Conservation (phyloP, 2,888 invertebrate species). For the Mesorhabditis spiculigera region DNA sequence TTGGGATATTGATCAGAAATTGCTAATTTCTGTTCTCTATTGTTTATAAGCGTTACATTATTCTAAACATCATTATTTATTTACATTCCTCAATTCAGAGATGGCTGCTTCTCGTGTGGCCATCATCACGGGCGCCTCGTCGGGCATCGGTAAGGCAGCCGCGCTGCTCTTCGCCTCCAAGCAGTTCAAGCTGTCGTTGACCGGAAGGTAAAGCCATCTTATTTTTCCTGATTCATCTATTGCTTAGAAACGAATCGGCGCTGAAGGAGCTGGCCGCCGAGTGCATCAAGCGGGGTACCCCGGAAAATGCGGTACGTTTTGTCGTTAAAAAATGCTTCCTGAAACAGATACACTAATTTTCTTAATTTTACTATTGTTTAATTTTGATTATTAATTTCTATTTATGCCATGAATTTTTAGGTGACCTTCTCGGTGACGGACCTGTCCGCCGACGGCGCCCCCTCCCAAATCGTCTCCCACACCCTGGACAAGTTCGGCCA, state of each 20-base stretch:
- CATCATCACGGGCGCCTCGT: constrained; percentile 37
- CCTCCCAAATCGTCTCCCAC: constrained; percentile 36
- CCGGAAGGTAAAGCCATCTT: constrained; percentile 14
- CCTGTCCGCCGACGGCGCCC: constrained; percentile 47
- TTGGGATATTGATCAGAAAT: too few relatives aligned
- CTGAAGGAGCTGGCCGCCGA: constrained; percentile 41
- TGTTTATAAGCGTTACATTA: too few relatives aligned
- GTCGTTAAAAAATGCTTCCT: background rate
- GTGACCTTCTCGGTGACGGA: constrained; percentile 60
- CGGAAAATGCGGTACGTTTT: constrained; percentile 20
- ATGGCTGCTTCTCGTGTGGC: background rate
- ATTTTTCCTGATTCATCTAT: constrained; percentile 15
- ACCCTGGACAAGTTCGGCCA: constrained; percentile 46
- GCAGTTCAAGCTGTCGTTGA: constrained; percentile 24
- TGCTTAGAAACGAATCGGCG: constrained; percentile 41
- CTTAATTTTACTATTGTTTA: constrained; percentile 3
- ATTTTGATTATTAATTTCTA: background rate
- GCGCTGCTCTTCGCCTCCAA: constrained; percentile 46
- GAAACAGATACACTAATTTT: background rate
- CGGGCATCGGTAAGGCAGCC: constrained; percentile 45
- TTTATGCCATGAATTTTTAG: constrained; percentile 22
- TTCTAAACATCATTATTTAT: background rate
- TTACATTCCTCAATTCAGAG: background rate
- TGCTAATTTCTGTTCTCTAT: too few relatives aligned
- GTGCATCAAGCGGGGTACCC: constrained; percentile 36